Evolutionary conservation across 2,888 invertebrate genomes (phyloP), one percentile per base, ranked within the genome.

Genomic region (Cosmorhoe ocellata): DNA sequence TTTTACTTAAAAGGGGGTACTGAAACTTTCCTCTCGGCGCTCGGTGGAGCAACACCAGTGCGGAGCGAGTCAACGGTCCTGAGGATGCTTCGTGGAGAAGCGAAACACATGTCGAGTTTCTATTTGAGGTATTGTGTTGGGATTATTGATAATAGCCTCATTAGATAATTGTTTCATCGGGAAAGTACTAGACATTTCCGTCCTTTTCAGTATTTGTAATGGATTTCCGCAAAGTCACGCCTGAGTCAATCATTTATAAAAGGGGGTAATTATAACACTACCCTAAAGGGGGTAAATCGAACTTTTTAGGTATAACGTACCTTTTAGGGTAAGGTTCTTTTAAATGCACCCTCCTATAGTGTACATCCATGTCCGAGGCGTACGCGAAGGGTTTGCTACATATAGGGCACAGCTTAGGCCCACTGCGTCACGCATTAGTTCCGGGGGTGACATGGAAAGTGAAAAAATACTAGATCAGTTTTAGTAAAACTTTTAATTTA

Each of bases 261-360:
- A n/a, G 9, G n/a, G 39, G 39, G 18, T 30, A 28, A 39, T 26
- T 42, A 11, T 33, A 28, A 14, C 9, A 28, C 14, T 28, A 38
- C 39, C 30, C 28, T n/a, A 39, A 39, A 30, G 0, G 7, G 28
- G 28, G 33, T 26, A 13, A 41, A 18, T 10, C 6, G 18, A n/a
- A 45, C 28, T 9, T 30, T 24, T 24, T 24, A 24, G 24, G 24
- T 24, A 27, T 26, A 27, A 42, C 53, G 36, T 48, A 53, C 53
- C 53, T 53, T 53, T 53, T 53, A 36, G 53, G 48, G 36, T 53
- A 53, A 33, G 53, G 53, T 36, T 53, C 48, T 39, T 48, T 53
- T n/a, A 53, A 41, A 53, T 53, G 53, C 36, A 48, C 52, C 31
- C 53, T 44, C 12, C 48, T 53, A 41, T 48, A 44, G 27, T 53